These are phyloP conservation scores for Operophtera brumata DNA, from an alignment of 2,888 invertebrate species.

Conservation along the genomic window DNA sequence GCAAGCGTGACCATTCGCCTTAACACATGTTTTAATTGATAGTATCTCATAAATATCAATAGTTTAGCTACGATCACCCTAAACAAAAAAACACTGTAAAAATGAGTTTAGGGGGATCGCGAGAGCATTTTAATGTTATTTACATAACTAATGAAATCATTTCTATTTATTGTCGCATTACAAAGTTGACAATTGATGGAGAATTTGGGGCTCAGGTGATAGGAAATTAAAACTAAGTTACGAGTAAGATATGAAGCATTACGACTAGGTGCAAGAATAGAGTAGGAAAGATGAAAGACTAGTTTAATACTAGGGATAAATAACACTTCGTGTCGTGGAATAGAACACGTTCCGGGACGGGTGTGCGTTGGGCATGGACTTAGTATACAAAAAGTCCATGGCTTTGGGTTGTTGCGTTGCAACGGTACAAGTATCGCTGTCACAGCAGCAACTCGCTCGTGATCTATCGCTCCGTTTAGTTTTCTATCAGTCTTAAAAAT, in stretches of 20 bases:
- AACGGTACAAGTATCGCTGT: conserved; percentile 33
- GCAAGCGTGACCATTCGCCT: too few species aligned
- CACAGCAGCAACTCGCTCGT: conserved; percentile 20
- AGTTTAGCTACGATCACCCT: too few species aligned
- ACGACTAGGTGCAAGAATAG: conserved; percentile 53
- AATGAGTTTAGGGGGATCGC: too few species aligned
- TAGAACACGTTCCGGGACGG: conserved; percentile 78
- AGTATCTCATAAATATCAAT: too few species aligned
- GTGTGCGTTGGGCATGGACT: conserved; percentile 77
- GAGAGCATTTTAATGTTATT: too few species aligned
- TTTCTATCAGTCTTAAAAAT: conserved; percentile 32
- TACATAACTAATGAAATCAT: conserved; percentile 34
- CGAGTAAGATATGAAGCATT: conserved; percentile 35
- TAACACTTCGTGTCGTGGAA: conserved; percentile 71
- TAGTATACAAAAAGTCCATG: too few species aligned
- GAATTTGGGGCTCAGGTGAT: conserved; percentile 15
- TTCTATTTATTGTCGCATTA: conserved; percentile 58
- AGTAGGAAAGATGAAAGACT: conserved; percentile 54
- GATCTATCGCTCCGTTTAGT: conserved; percentile 15
- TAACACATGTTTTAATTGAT: too few species aligned
- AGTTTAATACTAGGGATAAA: conserved; percentile 45
- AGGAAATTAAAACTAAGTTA: conserved; percentile 12
- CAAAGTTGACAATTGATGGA: conserved; percentile 37
- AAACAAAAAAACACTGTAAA: too few species aligned
- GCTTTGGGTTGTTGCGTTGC: conserved; percentile 51